Conservation (phyloP, 2,888 invertebrate species). For the Thymelicus acteon region DNA sequence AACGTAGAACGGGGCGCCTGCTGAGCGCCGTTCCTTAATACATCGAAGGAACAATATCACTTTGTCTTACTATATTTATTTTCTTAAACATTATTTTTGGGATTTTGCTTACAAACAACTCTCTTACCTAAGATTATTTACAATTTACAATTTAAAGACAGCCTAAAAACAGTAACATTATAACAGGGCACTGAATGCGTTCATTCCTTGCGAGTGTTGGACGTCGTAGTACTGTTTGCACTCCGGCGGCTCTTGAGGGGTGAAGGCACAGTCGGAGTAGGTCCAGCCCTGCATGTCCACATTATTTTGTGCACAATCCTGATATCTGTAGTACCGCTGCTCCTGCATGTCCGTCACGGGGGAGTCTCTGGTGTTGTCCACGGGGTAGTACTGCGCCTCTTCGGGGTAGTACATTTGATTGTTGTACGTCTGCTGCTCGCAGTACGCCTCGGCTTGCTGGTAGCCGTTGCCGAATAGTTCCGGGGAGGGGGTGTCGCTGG, state of each 20-base stretch:
- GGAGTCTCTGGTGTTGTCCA: slow-evolving; percentile 68
- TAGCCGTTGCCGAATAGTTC: slow-evolving; percentile 77
- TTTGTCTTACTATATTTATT: slow-evolving; percentile 19
- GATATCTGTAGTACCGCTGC: slow-evolving; percentile 71
- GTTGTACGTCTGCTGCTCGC: slow-evolving; percentile 69
- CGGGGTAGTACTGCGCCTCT: slow-evolving; percentile 72
- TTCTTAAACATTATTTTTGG: slow-evolving; percentile 36
- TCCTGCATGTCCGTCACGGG: slow-evolving; percentile 68
- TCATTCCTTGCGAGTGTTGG: slow-evolving; percentile 65
- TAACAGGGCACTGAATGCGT: slow-evolving; percentile 69
- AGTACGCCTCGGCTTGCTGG: slow-evolving; percentile 71
- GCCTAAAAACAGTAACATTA: slow-evolving; percentile 57
- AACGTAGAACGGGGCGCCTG: slow-evolving; percentile 8
- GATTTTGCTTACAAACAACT: slow-evolving; percentile 31
- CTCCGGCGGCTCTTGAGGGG: slow-evolving; percentile 59
- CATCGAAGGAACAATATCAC: slow-evolving; percentile 42
- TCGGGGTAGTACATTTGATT: slow-evolving; percentile 74
- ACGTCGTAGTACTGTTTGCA: slow-evolving; percentile 72
- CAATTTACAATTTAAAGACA: slow-evolving; percentile 55
- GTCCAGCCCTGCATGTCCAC: slow-evolving; percentile 70
- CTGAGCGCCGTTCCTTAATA: slow-evolving; percentile 12
- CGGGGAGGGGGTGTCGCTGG: slow-evolving; percentile 85
- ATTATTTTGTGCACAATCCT: slow-evolving; percentile 66
- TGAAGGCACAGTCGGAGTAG: slow-evolving; percentile 71
- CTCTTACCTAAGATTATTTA: slow-evolving; percentile 49